Evolutionary conservation across 2,888 invertebrate genomes (phyloP), one percentile per base, ranked within the genome.

Genomic region (Drosophila putrida): DNA sequence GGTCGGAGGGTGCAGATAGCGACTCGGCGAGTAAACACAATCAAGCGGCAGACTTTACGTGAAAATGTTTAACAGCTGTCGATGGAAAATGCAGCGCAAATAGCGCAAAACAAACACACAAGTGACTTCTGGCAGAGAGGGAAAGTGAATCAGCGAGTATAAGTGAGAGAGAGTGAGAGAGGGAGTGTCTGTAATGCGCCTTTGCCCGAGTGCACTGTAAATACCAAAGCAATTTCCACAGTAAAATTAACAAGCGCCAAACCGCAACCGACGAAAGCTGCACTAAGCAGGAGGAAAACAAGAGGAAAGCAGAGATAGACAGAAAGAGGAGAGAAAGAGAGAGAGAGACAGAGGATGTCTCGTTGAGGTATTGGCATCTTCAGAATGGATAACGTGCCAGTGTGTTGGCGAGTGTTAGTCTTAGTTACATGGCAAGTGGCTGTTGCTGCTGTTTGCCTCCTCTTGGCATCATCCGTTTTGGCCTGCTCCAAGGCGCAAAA

Each of bases 211-310:
- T 89, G 85, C 89, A 89, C 78, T 83, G 85, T 89, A 85, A 85
- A 85, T 89, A 85, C 80, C 88, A 77, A 84, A 89, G 86, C 89
- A 85, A 85, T 85, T 85, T 85, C 70, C 78, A 82, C 74, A 85
- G 83, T 71, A 88, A 85, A 85, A 85, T 85, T 89, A 89, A 89
- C 85, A 88, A 85, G 88, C 86, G 72, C 80, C 84, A 78, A 85
- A 70, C 89, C 89, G 80, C 82, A 80, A 55, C 78, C 63, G 70
- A 74, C 57, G 60, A 49, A 67, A 41, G 13, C 49, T 49, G 39
- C 39, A n/a, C 61, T 54, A 61, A 35, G 57, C 20, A 55, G 38
- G 8, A 11, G 57, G 9, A 13, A 15, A 5, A 20, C 6, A 15
- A 10, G 0, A n/a, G 13, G 10, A n/a, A 11, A 27, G 15, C 8